Base-by-base conservation (phyloP, 2,888 invertebrate genomes). In the Neocrepidodera transversa region DNA sequence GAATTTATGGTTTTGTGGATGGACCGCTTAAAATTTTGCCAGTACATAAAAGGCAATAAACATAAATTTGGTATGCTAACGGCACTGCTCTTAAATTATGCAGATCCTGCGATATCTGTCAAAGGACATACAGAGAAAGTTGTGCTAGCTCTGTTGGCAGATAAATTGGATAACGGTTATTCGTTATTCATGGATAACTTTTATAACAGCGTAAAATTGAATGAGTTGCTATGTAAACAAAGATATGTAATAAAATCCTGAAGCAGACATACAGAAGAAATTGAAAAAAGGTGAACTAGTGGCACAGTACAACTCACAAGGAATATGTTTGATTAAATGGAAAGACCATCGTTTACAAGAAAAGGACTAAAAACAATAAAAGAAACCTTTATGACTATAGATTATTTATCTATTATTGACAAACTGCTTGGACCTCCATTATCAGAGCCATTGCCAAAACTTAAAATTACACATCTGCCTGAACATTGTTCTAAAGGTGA, bases 51-150 rank as follows among this genome's bases (percentile, higher is more conserved):
- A 59, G 66, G 68, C 11, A 77, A 75, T 60, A 49, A 67, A 1
- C 72, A 75, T 28, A 76, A 75, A 61, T 71, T 74, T 61, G 76
- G 76, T 0, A 68, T 76, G 0, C 75, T 16, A 68, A 72, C 65
- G 78, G 77, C 1, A 51, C 43, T 3, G 63, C 71, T 30, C 56
- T 74, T 43, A 68, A 68, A 28, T 17, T 42, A 40, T 7, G 50
- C 49, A 23, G 62, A 65, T 52, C 14, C 28, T 28, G 14, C 18
- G n/a, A 20, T 53, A 60, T 52, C 35, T 30, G 62, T 48, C 10
- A 36, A 26, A 32, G 13, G 16, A 36, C 65, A 65, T 48, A 49
- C 62, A 1, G 49, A 57, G 47, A 58, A 63, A 49, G 55, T 66
- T 23, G 63, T 65, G 7, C 14, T 59, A 10, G 23, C 30, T 2